phyloP scores from a whole-genome alignment of 64 coral and sea anemone species.

The Catalaphyllia jardinei region DNA sequence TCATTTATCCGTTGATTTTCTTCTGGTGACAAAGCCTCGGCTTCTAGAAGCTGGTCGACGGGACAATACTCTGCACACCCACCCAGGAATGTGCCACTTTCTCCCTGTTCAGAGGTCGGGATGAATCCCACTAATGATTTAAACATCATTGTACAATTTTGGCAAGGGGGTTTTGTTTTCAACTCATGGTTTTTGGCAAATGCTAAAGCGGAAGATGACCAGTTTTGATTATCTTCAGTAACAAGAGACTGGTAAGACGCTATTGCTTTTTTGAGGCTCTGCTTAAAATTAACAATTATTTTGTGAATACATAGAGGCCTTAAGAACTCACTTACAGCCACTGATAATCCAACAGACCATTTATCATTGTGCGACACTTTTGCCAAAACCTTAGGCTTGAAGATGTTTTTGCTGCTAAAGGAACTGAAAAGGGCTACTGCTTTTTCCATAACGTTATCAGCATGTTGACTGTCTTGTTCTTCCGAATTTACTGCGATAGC shows the following conservation, averaged over 20 bases:
- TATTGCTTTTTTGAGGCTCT: background rate
- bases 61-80: conserved; percentile 1
- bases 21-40: background rate
- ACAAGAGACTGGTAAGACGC: background rate
- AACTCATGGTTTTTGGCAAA: background rate
- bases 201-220: background rate
- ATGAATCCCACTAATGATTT: background rate
- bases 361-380: background rate
- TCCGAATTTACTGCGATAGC: background rate
- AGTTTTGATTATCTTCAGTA: background rate
- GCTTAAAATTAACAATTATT: background rate
- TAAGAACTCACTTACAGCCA: background rate
- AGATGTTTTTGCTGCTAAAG: background rate
- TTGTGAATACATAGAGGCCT: background rate
- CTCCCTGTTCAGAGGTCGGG: too few relatives aligned
- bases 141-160: background rate
- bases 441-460: background rate
- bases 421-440: background rate
- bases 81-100: background rate
- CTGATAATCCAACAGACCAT: background rate
- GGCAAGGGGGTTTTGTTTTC: background rate
- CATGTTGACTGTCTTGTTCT: background rate
- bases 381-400: background rate
- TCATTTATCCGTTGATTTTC: background rate
- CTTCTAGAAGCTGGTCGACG: background rate